These are phyloP conservation scores for Diplodus sargus DNA, from an alignment of 2,797 vertebrate species.

Conservation along the genomic window DNA sequence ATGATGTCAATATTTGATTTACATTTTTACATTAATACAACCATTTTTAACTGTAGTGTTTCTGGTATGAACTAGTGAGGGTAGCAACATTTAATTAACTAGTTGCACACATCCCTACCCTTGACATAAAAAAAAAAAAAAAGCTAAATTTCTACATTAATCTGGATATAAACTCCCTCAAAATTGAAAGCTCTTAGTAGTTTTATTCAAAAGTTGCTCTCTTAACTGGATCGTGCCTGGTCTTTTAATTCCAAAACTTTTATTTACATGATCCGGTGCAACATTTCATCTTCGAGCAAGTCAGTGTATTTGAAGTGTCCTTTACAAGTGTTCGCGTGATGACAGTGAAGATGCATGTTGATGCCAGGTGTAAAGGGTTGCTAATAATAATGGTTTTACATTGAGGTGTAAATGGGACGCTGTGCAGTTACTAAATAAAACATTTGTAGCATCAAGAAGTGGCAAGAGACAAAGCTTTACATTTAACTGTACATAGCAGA, in stretches of 20 bases:
- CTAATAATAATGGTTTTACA: constrained; percentile 22
- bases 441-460: constrained; percentile 13
- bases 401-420: constrained; percentile 20
- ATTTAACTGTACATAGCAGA: constrained; percentile 29
- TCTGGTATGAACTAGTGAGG: too few relatives aligned
- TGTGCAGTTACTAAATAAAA: constrained; percentile 57
- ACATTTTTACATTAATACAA: too few relatives aligned
- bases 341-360: constrained; percentile 17
- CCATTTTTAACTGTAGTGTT: too few relatives aligned
- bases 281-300: constrained; percentile 39
- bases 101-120: not conserved
- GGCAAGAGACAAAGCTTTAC: not conserved
- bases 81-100: too few relatives aligned
- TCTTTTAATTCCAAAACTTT: constrained; percentile 17
- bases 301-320: constrained; percentile 18
- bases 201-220: constrained; percentile 3
- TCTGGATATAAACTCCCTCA: not conserved
- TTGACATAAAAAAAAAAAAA: not conserved
- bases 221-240: not conserved
- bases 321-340: constrained; percentile 3
- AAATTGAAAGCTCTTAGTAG: not conserved
- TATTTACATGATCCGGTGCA: not conserved
- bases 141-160: not conserved
- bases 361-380: constrained; percentile 46
- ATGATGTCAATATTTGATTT: too few relatives aligned